These are phyloP conservation scores for Plutella xylostella DNA, from an alignment of 2,888 invertebrate genomes.

Conservation along the genomic window DNA sequence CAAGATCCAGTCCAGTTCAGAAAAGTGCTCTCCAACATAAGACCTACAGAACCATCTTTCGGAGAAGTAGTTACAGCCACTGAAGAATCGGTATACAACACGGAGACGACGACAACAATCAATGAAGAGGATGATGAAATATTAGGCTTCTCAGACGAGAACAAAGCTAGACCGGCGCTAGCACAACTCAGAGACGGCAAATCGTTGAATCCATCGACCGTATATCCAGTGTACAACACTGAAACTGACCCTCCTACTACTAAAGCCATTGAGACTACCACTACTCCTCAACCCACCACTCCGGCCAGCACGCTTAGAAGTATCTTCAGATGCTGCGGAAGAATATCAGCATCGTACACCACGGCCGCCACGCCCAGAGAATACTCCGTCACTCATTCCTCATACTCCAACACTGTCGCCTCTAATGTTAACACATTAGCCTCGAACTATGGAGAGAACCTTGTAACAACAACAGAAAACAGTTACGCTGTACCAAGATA, in stretches of 20 bases:
- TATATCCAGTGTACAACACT: conserved; percentile 24
- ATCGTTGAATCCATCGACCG: conserved; percentile 40
- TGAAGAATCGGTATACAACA: conserved; percentile 45
- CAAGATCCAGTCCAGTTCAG: conserved; percentile 87
- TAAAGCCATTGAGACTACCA: conserved; percentile 29
- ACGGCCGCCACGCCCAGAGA: conserved; percentile 38
- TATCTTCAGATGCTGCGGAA: conserved; percentile 53
- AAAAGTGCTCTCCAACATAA: conserved; percentile 78
- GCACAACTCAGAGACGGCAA: conserved; percentile 50
- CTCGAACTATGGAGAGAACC: conserved; percentile 29
- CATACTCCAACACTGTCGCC: conserved; percentile 57
- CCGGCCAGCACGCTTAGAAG: conserved; percentile 38
- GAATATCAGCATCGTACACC: conserved; percentile 59
- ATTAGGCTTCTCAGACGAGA: conserved; percentile 80
- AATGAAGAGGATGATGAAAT: conserved; percentile 82
- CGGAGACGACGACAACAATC: conserved; percentile 70
- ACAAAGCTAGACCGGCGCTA: conserved; percentile 34
- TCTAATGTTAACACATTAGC: conserved; percentile 32
- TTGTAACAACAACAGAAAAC: conserved; percentile 34
- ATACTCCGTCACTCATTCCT: conserved; percentile 41
- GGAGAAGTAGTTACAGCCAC: conserved; percentile 46
- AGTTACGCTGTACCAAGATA: conserved; percentile 40
- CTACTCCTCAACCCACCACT: conserved; percentile 23
- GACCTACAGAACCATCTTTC: conserved; percentile 81
- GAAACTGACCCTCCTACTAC: conserved; percentile 18